Evolutionary conservation across 2,113 vertebrate genomes (phyloP), one percentile per base, ranked within the genome.

Genomic region (Perca fluviatilis): DNA sequence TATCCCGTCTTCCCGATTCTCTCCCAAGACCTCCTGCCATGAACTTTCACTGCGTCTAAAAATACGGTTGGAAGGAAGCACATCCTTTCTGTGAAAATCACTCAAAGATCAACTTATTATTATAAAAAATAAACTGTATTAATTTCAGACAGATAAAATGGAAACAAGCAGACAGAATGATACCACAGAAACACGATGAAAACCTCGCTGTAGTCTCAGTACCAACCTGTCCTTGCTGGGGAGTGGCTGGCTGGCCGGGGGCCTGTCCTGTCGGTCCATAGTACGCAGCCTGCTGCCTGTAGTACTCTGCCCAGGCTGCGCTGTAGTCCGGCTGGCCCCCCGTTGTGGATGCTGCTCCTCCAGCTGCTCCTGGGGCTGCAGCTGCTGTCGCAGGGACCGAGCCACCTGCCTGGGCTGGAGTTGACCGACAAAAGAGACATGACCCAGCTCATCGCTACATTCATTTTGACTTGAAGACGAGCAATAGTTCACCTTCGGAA

Each of bases 271-370:
- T 92, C 16, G 94, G 95, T 83, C 96, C 96, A 60, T 97, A 96
- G 94, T 97, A 97, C 18, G 96, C 96, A 1, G 96, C 96, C 88
- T 97, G 96, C 88, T 97, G 96, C 88, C 96, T 93, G 94, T 97
- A 97, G 88, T 97, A 97, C 83, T 97, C 96, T 0, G 96, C 96
- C 96, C 96, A 97, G 71, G 96, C 97, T 0, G 96, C 96, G 2
- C 96, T 97, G 86, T 97, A 97, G 89, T 97, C 96, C 0, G 95
- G 81, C 83, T 94, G 92, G 33, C 91, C 95, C 50, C 95, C 96
- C 67, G 95, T 92, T 1, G 94, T 95, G 0, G 95, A 95, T 82
- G 96, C 82, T 51, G 96, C 94, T 74, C 92, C 93, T 27, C 93
- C 95, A 70, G 92, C 82, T 4, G 80, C 84, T 15, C 23, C 72